Percentiles rank a stretch among this genome's conserved stretches.
phyloP scores from a whole-genome alignment of 2,797 vertebrate species.

The Sylvilagus floridanus region DNA sequence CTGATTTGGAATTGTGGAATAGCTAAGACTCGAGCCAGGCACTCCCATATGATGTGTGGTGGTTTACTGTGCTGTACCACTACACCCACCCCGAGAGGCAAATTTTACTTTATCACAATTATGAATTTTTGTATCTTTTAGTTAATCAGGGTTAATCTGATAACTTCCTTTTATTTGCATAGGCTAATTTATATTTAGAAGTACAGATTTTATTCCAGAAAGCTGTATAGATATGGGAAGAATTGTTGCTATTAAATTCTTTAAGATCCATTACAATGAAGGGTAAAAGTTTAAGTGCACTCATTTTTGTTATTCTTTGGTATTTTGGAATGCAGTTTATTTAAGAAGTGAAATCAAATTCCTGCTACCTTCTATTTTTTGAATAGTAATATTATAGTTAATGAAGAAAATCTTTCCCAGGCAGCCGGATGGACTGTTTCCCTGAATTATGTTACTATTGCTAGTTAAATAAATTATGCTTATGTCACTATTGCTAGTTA shows the following conservation, averaged over 20 bases:
- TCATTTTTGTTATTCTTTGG: conserved; percentile 6
- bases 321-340: conserved; percentile 47
- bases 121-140: not conserved
- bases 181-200: conserved; percentile 51
- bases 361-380: conserved; percentile 18
- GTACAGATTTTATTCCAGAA: conserved; percentile 1
- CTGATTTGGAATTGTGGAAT: too few relatives aligned
- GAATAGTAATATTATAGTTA: not conserved
- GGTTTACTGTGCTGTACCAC: too few relatives aligned
- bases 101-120: not conserved
- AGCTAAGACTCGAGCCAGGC: too few relatives aligned
- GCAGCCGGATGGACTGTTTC: not conserved
- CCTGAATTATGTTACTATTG: not conserved
- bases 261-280: conserved; percentile 40
- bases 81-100: too few relatives aligned
- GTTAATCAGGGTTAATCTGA: not conserved
- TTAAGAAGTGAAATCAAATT: conserved; percentile 16
- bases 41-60: too few relatives aligned
- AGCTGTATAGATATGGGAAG: not conserved
- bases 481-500: conserved; percentile 3
- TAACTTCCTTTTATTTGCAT: not conserved
- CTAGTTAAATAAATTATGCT: conserved; percentile 5
- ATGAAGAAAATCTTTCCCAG: not conserved
- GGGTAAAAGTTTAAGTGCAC: not conserved
- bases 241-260: not conserved